Conservation (phyloP, 2,113 vertebrate species). For the Ciconia maguari region DNA sequence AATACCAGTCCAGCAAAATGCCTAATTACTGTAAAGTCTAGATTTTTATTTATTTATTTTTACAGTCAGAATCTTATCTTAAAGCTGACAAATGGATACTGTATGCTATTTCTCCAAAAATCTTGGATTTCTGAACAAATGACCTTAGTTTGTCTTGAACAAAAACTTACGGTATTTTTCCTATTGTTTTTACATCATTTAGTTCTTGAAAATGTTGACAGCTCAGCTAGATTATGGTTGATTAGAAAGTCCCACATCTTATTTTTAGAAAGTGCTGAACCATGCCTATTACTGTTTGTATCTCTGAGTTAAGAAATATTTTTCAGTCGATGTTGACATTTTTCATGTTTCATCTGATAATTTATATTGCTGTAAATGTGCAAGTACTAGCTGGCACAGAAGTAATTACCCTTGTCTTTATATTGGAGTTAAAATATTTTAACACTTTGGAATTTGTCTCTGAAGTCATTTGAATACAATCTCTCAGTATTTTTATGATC, state of each 20-base stretch:
- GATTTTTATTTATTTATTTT: neutral
- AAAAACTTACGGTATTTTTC: neutral
- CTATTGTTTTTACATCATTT: neutral
- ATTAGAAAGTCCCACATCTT: neutral
- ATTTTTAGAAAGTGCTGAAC: slow-evolving; percentile 12
- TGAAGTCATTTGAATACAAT: neutral
- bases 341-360: slow-evolving; percentile 27
- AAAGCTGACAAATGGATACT: neutral
- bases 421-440: neutral
- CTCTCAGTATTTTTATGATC: neutral
- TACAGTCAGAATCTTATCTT: neutral
- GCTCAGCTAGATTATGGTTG: neutral
- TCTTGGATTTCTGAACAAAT: neutral
- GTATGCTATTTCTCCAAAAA: neutral
- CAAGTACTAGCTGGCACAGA: neutral
- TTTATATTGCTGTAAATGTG: neutral
- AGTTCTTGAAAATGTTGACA: slow-evolving; percentile 8
- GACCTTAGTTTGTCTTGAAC: neutral
- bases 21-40: neutral
- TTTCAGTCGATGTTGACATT: neutral
- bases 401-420: neutral
- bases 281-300: neutral
- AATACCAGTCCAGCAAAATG: neutral
- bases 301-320: neutral
- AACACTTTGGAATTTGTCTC: neutral